Base-by-base conservation (phyloP, 2,797 vertebrate genomes). In the Pangasius krempfi region DNA sequence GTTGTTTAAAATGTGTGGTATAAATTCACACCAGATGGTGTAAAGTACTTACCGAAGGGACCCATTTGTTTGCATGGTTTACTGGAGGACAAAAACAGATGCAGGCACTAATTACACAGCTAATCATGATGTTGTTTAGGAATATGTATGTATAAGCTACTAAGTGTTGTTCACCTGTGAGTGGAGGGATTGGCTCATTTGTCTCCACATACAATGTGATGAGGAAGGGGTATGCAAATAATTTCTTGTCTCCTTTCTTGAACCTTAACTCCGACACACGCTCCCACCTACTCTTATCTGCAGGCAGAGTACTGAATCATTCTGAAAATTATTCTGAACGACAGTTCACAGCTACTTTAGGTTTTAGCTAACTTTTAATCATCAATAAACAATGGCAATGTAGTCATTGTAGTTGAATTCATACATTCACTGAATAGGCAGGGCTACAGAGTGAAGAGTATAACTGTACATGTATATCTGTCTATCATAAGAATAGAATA, bases 221-320 rank as follows among this genome's bases (percentile, higher is more conserved):
- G 44, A 95, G 92, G 81, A 94, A 97, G 0, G 97, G 97, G 89
- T 96, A 98, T 0, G 95, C 92, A 0, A 58, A 88, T 72, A 97
- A 92, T 79, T 88, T 87, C 12, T 86, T 54, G 2, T 92, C 89
- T 1, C 89, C 78, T 20, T 93, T 94, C 84, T 91, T 94, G 91
- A 96, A 96, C 88, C 92, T 94, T 88, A 96, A 89, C 52, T 95
- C 90, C 8, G 95, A 95, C 9, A 93, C 93, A 76, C 94, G 94
- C 84, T 95, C 92, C 96, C 97, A 97, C 56, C 75, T 94, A 91
- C 93, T 97, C 94, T 95, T 97, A 95, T 97, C 97, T 98, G 92
- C 40, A 14, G 82, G 18, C 64, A 88, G 50, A 40, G n/a, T 40
- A 79, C 22, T 18, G 87, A 47, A 62, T 73, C 56, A 60, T 62